phyloP scores from a whole-genome alignment of 2,888 invertebrate genomes.

The Zygaena filipendulae region DNA sequence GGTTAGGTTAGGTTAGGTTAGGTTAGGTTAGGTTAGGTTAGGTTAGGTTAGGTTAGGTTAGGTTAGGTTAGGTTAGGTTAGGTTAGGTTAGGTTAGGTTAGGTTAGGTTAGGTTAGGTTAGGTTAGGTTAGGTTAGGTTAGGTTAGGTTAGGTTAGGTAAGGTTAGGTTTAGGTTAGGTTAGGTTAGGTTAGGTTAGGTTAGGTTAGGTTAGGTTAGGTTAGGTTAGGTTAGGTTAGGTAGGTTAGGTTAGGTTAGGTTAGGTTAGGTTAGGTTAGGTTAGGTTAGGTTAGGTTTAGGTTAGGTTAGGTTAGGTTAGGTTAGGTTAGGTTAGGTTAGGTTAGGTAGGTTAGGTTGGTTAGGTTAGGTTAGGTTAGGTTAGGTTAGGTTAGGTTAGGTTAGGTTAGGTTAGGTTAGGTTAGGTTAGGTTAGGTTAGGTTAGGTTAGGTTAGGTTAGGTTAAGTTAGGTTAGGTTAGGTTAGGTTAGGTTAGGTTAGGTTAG shows the following conservation, averaged over 20 bases:
- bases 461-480: neutral
- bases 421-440: slow-evolving; percentile 17
- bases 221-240: slow-evolving; percentile 10
- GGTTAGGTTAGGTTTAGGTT: slow-evolving; percentile 3
- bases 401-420: slow-evolving; percentile 18
- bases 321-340: slow-evolving; percentile 8
- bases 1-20: slow-evolving; percentile 19
- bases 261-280: slow-evolving; percentile 9
- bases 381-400: slow-evolving; percentile 9
- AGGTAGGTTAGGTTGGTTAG: slow-evolving; percentile 10
- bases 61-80: slow-evolving; percentile 17
- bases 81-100: slow-evolving; percentile 17
- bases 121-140: slow-evolving; percentile 17
- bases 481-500: neutral
- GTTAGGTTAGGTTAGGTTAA: slow-evolving; percentile 10
- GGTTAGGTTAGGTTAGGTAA: slow-evolving; percentile 11
- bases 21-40: slow-evolving; percentile 19
- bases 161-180: slow-evolving; percentile 14
- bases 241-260: slow-evolving; percentile 9
- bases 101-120: slow-evolving; percentile 16
- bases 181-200: slow-evolving; percentile 16
- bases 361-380: slow-evolving; percentile 10
- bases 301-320: slow-evolving; percentile 5
- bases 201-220: slow-evolving; percentile 8
- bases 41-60: slow-evolving; percentile 19